phyloP scores from a whole-genome alignment of 2,888 invertebrate genomes.

The Ditylenchus weischeri region DNA sequence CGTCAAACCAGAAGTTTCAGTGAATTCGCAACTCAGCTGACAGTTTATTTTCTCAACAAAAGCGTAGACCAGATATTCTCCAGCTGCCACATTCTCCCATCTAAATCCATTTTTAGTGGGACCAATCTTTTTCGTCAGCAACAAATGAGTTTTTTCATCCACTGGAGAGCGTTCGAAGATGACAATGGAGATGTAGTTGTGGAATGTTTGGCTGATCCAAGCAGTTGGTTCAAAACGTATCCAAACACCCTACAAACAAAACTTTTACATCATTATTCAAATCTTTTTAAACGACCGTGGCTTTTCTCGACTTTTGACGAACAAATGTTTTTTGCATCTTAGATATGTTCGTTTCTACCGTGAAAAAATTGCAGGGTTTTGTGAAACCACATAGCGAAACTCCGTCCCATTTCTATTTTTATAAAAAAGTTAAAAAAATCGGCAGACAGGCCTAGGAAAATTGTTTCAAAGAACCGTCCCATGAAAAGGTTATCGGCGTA shows the following conservation, averaged over 20 bases:
- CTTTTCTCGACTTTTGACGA: too few species aligned
- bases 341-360: too few species aligned
- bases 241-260: conserved; percentile 9
- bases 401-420: too few species aligned
- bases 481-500: too few species aligned
- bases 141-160: not conserved
- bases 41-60: conserved; percentile 46
- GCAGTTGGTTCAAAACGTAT: not conserved
- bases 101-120: conserved; percentile 21
- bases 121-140: conserved; percentile 1
- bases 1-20: conserved; percentile 5
- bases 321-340: too few species aligned
- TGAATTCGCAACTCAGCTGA: conserved; percentile 31
- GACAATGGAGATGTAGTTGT: not conserved
- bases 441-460: too few species aligned
- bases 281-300: not conserved
- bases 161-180: not conserved
- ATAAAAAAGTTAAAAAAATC: too few species aligned
- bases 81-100: conserved; percentile 29
- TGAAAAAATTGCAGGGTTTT: too few species aligned
- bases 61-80: conserved; percentile 40
- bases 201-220: not conserved
- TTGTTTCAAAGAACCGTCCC: too few species aligned
- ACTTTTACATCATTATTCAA: not conserved
- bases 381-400: too few species aligned